Evolutionary conservation across 2,797 vertebrate genomes (phyloP).

Genomic region (Craterocephalus amniculus): DNA sequence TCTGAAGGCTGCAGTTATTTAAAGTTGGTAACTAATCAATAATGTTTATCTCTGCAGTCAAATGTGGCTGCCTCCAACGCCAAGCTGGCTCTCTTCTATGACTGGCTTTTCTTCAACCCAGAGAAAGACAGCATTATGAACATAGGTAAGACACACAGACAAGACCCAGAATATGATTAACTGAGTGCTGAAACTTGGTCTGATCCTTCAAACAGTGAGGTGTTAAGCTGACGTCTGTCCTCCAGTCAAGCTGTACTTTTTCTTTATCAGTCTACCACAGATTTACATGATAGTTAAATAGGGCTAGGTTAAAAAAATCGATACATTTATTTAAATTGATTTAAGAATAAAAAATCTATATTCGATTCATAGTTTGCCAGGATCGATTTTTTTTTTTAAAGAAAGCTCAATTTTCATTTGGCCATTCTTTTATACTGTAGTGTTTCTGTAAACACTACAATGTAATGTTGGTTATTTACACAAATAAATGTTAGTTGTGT

Average conservation of each 20-base stretch:
- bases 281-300: too few species aligned
- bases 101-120: slow-evolving; percentile 98
- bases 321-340: too few species aligned
- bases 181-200: background rate
- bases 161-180: background rate
- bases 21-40: background rate
- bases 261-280: background rate
- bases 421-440: too few species aligned
- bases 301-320: too few species aligned
- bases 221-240: background rate
- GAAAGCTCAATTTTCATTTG: too few species aligned
- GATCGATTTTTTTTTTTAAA: too few species aligned
- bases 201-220: background rate
- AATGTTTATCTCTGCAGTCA: slow-evolving; percentile 79
- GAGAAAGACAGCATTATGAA: slow-evolving; percentile 99
- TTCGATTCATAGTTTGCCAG: too few species aligned
- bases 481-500: too few species aligned
- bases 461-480: too few species aligned
- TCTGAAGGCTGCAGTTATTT: background rate
- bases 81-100: slow-evolving; percentile 96
- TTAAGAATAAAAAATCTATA: too few species aligned
- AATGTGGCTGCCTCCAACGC: slow-evolving; percentile 97
- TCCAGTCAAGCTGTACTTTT: background rate
- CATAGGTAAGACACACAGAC: slow-evolving; percentile 84
- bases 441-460: too few species aligned